These are phyloP conservation scores for Hypothenemus hampei DNA, from an alignment of 1,140 invertebrate genomes.

Conservation along the genomic window DNA sequence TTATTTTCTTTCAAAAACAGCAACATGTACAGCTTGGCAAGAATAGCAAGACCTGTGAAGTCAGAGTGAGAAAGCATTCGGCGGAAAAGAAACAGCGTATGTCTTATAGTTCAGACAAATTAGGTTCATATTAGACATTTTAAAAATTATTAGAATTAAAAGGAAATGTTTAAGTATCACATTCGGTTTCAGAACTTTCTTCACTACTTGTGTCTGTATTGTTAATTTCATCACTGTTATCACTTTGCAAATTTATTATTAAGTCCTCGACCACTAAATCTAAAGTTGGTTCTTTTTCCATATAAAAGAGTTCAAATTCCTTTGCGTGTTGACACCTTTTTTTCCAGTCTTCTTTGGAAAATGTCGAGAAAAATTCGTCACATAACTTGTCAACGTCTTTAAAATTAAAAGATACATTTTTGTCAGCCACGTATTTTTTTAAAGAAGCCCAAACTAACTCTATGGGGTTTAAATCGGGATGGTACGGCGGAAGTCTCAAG, in stretches of 20 bases:
- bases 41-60: neutral
- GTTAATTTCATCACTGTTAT: neutral
- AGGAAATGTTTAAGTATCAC: neutral
- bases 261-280: neutral
- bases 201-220: neutral
- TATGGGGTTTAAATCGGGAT: conserved; percentile 18
- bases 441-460: neutral
- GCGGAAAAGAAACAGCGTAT: neutral
- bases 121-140: neutral
- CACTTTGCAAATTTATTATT: neutral
- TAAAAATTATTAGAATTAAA: neutral
- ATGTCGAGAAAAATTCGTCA: neutral
- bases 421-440: neutral
- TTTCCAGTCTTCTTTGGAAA: neutral
- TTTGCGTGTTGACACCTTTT: neutral
- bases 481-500: conserved; percentile 18
- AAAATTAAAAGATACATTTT: neutral
- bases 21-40: neutral
- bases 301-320: neutral
- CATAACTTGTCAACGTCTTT: neutral
- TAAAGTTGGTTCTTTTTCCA: neutral
- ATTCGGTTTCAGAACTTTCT: neutral
- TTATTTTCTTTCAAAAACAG: too few species aligned
- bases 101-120: neutral
- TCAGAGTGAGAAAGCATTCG: neutral